These are phyloP conservation scores for Progne subis DNA, from an alignment of 2,113 vertebrate species.

Conservation along the genomic window DNA sequence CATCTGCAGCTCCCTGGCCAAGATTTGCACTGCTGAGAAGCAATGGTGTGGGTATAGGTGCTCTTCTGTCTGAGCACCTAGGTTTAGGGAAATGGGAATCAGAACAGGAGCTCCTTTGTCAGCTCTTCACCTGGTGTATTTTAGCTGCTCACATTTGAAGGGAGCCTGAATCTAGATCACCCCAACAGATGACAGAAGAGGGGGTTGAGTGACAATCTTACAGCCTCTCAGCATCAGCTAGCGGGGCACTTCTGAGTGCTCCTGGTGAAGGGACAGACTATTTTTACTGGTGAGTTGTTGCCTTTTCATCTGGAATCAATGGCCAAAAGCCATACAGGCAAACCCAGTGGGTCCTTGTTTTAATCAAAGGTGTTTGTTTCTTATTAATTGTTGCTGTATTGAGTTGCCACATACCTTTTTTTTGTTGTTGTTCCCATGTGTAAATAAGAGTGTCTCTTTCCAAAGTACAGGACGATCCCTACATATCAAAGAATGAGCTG, in stretches of 20 bases:
- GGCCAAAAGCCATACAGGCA: not conserved
- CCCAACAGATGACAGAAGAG: not conserved
- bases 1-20: not conserved
- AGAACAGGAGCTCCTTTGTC: not conserved
- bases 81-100: not conserved
- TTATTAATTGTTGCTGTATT: not conserved
- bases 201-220: not conserved
- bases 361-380: not conserved
- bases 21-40: not conserved
- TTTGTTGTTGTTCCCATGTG: not conserved
- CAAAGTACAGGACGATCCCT: not conserved
- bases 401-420: not conserved
- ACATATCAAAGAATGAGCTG: not conserved
- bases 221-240: not conserved
- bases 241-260: not conserved
- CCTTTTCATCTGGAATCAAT: not conserved
- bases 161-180: not conserved
- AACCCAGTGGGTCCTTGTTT: not conserved
- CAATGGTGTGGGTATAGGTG: not conserved
- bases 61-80: not conserved
- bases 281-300: not conserved
- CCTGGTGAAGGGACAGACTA: not conserved
- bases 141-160: not conserved
- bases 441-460: not conserved
- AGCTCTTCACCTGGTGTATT: not conserved